phyloP scores from a whole-genome alignment of 1,140 invertebrate genomes.

The Drusus annulatus region DNA sequence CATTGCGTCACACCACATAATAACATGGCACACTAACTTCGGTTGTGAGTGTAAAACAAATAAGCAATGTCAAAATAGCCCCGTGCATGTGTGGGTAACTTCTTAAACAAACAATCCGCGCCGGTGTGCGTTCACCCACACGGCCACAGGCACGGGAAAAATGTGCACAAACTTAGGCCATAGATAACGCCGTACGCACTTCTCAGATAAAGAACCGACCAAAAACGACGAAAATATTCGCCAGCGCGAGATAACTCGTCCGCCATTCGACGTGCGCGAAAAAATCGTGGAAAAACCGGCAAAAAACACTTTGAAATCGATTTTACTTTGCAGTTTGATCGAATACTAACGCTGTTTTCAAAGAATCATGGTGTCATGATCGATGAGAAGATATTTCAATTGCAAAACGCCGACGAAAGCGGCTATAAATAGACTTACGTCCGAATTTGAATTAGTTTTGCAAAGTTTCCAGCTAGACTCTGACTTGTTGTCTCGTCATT shows the following conservation, averaged over 20 bases:
- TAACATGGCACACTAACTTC: background rate
- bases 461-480: background rate
- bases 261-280: too few species aligned
- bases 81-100: conserved; percentile 5
- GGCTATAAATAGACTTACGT: background rate
- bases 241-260: background rate
- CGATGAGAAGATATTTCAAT: background rate
- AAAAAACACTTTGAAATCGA: too few species aligned
- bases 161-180: conserved; percentile 18
- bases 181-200: conserved; percentile 10
- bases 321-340: too few species aligned
- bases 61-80: conserved; percentile 40
- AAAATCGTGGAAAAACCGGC: too few species aligned
- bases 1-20: conserved; percentile 39
- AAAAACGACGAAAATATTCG: conserved; percentile 7
- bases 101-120: conserved; percentile 8
- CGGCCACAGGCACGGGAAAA: background rate
- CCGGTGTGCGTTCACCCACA: background rate
- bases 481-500: background rate
- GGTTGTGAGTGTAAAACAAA: conserved; percentile 38
- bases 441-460: conserved; percentile 3
- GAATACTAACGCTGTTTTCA: too few species aligned
- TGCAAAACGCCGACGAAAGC: background rate
- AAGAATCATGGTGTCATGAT: background rate
- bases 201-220: conserved; percentile 4